Evolutionary conservation across 2,888 invertebrate species (phyloP), one percentile per base, ranked within the genome.

Genomic region (Epinotia ramella): DNA sequence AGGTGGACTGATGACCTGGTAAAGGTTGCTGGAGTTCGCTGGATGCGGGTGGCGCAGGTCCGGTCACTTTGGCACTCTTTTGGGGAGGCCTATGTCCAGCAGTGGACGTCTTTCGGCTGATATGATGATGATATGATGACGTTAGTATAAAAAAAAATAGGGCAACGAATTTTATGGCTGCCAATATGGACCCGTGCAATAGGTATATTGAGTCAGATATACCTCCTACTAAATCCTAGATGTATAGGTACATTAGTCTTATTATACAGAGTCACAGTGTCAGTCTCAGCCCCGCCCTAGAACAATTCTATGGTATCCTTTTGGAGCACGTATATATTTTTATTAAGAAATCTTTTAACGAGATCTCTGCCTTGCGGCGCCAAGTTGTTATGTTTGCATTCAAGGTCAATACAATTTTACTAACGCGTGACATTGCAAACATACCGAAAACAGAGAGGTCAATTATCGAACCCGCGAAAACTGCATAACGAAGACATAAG

Each of bases 401-500:
- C 82, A 87, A 88, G 87, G 86, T 81, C 75, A 85, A 85, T 86
- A 81, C 82, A 88, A 87, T 87, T 84, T 83, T 83, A 86, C 81
- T 81, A 81, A 83, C 77, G 76, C 78, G 73, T 84, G 89, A 89
- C 91, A 89, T 90, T 90, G 89, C 81, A 79, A 77, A 79, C 78
- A 28, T 28, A 73, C 75, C 60, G 44, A 73, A 77, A 80, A 82
- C 77, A 79, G 85, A 89, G 85, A 89, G 87, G 90, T 86, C 91
- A 93, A 91, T 93, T 93, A 92, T 86, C 90, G 80, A 69, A 77
- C 70, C 78, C 66, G 79, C 84, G 86, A 88, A 87, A 91, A 91
- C 82, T 85, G 83, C 82, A 86, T 92, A 90, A 93, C 89, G 83
- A 68, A 84, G 77, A 88, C 88, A 88, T 93, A 93, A 92, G 83